Conservation (phyloP, 2,113 vertebrate species). For the Pterophyllum scalare region DNA sequence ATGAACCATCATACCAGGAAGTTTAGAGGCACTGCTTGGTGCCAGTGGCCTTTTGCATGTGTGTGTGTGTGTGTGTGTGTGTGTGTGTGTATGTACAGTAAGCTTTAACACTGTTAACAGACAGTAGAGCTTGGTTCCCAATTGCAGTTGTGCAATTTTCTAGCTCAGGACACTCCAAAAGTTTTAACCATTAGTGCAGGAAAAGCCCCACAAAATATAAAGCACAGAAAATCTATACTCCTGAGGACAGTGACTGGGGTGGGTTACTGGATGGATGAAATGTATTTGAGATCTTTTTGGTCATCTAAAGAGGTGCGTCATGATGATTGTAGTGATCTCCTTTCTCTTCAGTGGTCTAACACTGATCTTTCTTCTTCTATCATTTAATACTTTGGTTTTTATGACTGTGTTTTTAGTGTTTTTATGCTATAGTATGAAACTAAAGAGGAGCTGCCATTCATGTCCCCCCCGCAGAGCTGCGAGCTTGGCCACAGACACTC, state of each 20-base stretch:
- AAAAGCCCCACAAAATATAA: background rate
- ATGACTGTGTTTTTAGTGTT: too few species aligned
- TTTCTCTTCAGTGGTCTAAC: background rate
- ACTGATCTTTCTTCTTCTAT: background rate
- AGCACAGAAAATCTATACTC: background rate
- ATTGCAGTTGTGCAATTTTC: slow-evolving; percentile 6
- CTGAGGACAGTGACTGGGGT: background rate
- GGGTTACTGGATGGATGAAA: background rate
- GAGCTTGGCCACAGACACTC: background rate
- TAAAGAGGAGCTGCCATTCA: background rate
- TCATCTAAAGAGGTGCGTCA: background rate
- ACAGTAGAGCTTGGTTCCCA: background rate
- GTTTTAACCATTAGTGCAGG: background rate
- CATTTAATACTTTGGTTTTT: background rate
- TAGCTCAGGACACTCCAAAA: background rate
- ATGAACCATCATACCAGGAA: slow-evolving; percentile 22
- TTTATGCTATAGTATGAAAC: background rate
- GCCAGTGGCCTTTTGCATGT: slow-evolving; percentile 22
- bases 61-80: background rate
- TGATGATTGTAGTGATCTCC: background rate
- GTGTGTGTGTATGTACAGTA: background rate
- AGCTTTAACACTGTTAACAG: slow-evolving; percentile 2
- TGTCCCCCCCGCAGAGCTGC: background rate
- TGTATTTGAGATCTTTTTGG: background rate
- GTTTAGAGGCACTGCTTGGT: slow-evolving; percentile 27